Percentiles rank a stretch among this genome's conserved stretches.
Conservation (phyloP, 2,888 invertebrate genomes). For the Nemapogon koenigi region DNA sequence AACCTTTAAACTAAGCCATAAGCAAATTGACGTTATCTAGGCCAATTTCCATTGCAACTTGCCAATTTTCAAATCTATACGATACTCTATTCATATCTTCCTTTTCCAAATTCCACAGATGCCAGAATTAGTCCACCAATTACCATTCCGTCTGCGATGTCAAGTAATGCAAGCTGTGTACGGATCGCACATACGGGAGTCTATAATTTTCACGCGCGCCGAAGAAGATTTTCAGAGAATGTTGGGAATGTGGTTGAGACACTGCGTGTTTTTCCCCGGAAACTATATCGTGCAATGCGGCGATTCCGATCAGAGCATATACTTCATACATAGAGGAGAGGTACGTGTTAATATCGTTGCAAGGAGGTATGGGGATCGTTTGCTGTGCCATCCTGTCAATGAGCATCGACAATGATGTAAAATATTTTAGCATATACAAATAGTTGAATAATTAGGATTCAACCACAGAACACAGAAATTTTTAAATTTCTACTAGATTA, state of each 20-base stretch:
- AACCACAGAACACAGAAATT: too few species aligned
- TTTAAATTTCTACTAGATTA: too few species aligned
- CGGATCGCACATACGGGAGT: slow-evolving; percentile 50
- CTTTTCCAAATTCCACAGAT: slow-evolving; percentile 28
- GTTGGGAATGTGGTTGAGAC: slow-evolving; percentile 53
- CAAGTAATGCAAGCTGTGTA: slow-evolving; percentile 59
- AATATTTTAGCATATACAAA: too few species aligned
- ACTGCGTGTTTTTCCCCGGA: slow-evolving; percentile 59
- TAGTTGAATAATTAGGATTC: too few species aligned
- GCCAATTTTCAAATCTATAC: too few species aligned
- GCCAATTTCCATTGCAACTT: too few species aligned
- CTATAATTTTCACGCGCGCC: slow-evolving; percentile 54
- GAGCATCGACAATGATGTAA: too few species aligned
- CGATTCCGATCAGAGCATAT: slow-evolving; percentile 61
- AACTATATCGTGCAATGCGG: slow-evolving; percentile 64
- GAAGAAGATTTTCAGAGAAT: slow-evolving; percentile 55
- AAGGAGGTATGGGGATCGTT: too few species aligned
- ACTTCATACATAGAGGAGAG: slow-evolving; percentile 63
- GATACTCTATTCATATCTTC: slow-evolving; percentile 2
- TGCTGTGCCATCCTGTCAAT: too few species aligned
- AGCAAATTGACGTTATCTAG: too few species aligned
- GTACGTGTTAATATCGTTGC: too few species aligned
- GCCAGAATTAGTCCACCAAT: slow-evolving; percentile 38
- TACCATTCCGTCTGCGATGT: slow-evolving; percentile 50
- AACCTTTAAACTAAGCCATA: too few species aligned